phyloP scores from a whole-genome alignment of 1,140 invertebrate species.

The Cepaea nemoralis region DNA sequence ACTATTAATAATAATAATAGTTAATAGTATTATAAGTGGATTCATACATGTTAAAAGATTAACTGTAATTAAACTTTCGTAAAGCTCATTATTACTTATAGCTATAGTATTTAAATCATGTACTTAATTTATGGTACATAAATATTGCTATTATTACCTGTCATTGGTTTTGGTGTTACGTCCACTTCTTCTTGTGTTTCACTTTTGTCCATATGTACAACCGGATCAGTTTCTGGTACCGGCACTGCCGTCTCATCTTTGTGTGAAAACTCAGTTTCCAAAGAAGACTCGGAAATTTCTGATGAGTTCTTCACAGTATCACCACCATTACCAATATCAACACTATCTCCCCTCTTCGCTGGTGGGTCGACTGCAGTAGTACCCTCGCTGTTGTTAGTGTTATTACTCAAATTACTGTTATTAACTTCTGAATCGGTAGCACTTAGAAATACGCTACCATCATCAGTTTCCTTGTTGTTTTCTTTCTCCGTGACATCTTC shows the following conservation, averaged over 20 bases:
- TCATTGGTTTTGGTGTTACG: slow-evolving; percentile 35
- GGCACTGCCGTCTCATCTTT: background rate
- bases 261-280: background rate
- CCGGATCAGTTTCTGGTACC: background rate
- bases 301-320: background rate
- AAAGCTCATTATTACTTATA: too few species aligned
- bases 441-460: too few species aligned
- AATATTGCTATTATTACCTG: slow-evolving; percentile 34
- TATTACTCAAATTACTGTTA: too few species aligned
- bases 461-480: background rate
- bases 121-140: too few species aligned
- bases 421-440: too few species aligned
- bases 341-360: background rate
- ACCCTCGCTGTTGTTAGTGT: too few species aligned
- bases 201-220: background rate
- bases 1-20: too few species aligned
- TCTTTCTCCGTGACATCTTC: background rate
- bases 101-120: too few species aligned
- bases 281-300: background rate
- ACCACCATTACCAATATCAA: background rate
- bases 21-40: too few species aligned
- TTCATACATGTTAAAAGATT: too few species aligned
- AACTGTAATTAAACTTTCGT: too few species aligned
- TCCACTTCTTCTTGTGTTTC: slow-evolving; percentile 6
- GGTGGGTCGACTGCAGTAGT: too few species aligned